Base-by-base conservation (phyloP, 2,888 invertebrate species). In the Litoditis marina region DNA sequence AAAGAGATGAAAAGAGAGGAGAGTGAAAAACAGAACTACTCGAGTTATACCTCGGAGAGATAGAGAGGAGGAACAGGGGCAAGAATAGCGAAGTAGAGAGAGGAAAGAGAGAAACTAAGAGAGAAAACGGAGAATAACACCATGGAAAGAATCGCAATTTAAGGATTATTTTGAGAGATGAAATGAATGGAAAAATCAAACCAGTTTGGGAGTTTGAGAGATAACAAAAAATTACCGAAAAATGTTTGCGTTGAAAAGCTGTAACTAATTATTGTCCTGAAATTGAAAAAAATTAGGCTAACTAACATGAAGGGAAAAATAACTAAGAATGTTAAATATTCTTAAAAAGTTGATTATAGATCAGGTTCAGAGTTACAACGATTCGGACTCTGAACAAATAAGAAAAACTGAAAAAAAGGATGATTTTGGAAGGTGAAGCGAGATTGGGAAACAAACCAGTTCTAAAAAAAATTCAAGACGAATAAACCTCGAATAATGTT, bases 31-130 rank as follows among this genome's bases (percentile, higher is more conserved):
- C n/a, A n/a, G n/a, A n/a, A n/a, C n/a, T n/a, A n/a, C n/a, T n/a
- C n/a, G n/a, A n/a, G n/a, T n/a, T n/a, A 19, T 44, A 44, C 8
- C 11, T 8, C 44, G 60, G 52, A 52, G 54, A 58, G 61, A 60
- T 47, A 58, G 57, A 61, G 56, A 53, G 59, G 60, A 46, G 55
- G 31, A 31, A 34, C 52, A 44, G 44, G 30, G 57, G 31, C 27
- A 30, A 39, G 28, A 49, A 63, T 56, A 59, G 65, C 31, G 46
- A 39, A 28, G 49, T 47, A 58, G 51, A 22, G 13, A 13, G 47
- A 36, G 34, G 25, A 50, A 51, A 42, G 22, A 46, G 50, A 28
- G 50, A 13, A 46, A 44, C 58, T 16, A 25, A 27, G 44, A 47
- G 39, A 46, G 28, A 32, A 19, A 51, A 44, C 47, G 28, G 30